Evolutionary conservation across 2,797 vertebrate genomes (phyloP).

Genomic region (Lepus townsendii): DNA sequence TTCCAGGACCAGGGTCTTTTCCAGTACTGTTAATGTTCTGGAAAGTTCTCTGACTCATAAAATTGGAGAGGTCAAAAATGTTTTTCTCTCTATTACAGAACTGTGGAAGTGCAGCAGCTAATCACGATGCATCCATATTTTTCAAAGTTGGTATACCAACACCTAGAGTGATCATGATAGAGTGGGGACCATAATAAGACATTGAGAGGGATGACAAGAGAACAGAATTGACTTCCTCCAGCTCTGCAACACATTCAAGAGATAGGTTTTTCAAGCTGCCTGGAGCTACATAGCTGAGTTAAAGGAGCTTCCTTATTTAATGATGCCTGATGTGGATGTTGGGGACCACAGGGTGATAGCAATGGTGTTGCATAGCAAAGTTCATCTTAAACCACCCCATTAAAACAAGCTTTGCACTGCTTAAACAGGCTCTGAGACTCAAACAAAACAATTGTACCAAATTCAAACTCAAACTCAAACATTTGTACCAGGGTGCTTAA

Average conservation of each 20-base stretch:
- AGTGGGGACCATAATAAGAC: not conserved
- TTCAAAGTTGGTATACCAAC: not conserved
- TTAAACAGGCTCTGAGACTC: not conserved
- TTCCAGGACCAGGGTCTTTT: not conserved
- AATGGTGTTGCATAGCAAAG: not conserved
- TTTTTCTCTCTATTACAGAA: not conserved
- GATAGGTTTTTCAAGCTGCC: not conserved
- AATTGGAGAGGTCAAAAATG: not conserved
- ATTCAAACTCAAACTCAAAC: no score
- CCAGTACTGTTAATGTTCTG: conserved; percentile 43
- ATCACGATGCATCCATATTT: not conserved
- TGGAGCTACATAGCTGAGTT: not conserved
- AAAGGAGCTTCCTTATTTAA: not conserved
- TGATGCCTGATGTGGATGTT: not conserved
- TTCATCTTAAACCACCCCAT: not conserved
- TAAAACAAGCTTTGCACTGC: not conserved
- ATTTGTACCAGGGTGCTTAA: no score
- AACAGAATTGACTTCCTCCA: not conserved
- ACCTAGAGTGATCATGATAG: not conserved
- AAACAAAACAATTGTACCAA: not conserved
- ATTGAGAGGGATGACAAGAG: not conserved
- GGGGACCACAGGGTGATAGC: accelerated
- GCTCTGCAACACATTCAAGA: not conserved
- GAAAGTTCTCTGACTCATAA: conserved; percentile 67
- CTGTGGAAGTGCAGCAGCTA: not conserved